Evolutionary conservation across 2,888 invertebrate genomes (phyloP).

Genomic region (Archips crataeganus): DNA sequence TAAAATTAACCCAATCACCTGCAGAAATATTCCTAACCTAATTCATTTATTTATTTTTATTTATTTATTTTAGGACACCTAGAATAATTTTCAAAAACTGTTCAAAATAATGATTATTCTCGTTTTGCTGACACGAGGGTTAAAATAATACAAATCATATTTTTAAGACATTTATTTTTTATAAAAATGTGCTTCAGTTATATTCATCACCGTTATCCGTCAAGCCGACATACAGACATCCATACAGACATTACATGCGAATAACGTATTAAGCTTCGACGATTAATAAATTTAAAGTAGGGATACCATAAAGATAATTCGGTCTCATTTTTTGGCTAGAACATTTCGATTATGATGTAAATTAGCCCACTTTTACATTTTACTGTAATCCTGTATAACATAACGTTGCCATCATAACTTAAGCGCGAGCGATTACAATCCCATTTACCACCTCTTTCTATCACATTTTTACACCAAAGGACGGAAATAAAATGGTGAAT

Average conservation of each 20-base stretch:
- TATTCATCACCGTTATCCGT: conserved; percentile 57
- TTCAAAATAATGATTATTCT: no score
- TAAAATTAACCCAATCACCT: no score
- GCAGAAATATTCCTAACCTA: no score
- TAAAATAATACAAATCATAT: conserved; percentile 53
- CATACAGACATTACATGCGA: conserved; percentile 51
- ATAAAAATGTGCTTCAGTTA: conserved; percentile 75
- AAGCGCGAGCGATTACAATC: neutral
- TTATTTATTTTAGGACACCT: no score
- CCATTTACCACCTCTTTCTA: neutral
- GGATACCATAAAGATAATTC: conserved; percentile 18
- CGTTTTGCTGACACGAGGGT: conserved; percentile 4
- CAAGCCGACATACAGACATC: conserved; percentile 67
- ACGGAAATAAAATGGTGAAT: neutral
- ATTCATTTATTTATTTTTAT: no score
- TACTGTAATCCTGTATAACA: neutral
- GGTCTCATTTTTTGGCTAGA: neutral
- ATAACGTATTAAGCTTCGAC: conserved; percentile 57
- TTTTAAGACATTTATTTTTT: conserved; percentile 79
- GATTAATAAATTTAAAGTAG: conserved; percentile 29
- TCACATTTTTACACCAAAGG: neutral
- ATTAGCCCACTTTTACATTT: conserved; percentile 4
- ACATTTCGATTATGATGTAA: neutral
- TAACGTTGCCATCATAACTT: neutral
- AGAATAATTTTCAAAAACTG: no score